Base-by-base conservation (phyloP, 2,888 invertebrate species). In the Acanthosoma haemorrhoidale region DNA sequence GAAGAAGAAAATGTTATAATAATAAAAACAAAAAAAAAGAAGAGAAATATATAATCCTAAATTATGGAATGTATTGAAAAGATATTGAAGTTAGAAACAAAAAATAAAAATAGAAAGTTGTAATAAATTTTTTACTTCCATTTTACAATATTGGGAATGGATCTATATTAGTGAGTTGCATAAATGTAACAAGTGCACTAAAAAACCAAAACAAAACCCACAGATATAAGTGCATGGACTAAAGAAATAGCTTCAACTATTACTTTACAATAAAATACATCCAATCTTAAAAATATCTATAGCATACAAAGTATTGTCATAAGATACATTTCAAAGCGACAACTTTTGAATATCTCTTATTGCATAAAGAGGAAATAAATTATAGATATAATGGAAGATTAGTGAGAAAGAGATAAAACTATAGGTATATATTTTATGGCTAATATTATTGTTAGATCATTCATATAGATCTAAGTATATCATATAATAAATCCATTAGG, bases 241-340 rank as follows among this genome's bases (percentile, higher is more conserved):
- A 51, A 25, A 51, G 51, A 25, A 51, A 25, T 25, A 51, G 25
- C 29, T 21, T 51, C 29, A 51, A n/a, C 25, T 25, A 51, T 51
- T 51, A 51, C 51, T 25, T 51, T 25, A 51, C 51, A 21, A 51
- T 51, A 51, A 51, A 51, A 51, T 51, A 51, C 25, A 64, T 39
- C 39, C 64, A 64, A 11, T 25, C 38, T 64, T 41, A 64, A 64
- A 64, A 64, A 64, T 64, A 64, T 64, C 29, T 25, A 38, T 64
- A 64, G 64, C 64, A 57, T 36, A 67, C 25, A 57, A 31, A 67
- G 67, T 67, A 67, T 67, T 67, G 67, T 67, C 67, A 51, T 67
- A 32, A 43, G 43, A 67, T 67, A 51, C 67, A 64, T 39, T 64
- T 64, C 13, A 64, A 64, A 41, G 64, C 41, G 25, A 64, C 16